A percentile compares a stretch with the other conserved stretches of the same genome.
phyloP scores from a whole-genome alignment of 1,140 invertebrate genomes.

The Drepana arcuata region DNA sequence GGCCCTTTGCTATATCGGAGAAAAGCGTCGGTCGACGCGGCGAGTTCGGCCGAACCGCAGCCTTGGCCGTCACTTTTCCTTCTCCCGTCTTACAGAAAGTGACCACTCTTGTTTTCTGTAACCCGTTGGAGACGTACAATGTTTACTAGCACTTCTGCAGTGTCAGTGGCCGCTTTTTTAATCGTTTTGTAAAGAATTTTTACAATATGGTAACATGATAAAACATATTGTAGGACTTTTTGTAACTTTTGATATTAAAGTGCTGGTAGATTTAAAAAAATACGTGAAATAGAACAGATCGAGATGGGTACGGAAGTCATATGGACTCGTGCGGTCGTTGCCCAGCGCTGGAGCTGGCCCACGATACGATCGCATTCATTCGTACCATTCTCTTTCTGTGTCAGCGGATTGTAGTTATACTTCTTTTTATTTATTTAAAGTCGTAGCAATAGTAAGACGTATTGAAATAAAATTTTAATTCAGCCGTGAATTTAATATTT shows the following conservation, averaged over 20 bases:
- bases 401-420: conserved; percentile 62
- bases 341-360: conserved; percentile 17
- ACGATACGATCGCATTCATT: conserved; percentile 53
- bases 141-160: conserved; percentile 54
- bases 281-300: conserved; percentile 36
- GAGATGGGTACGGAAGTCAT: conserved; percentile 58
- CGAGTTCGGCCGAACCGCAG: conserved; percentile 9
- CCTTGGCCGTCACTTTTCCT: conserved; percentile 59
- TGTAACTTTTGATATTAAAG: conserved; percentile 69
- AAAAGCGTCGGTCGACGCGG: conserved; percentile 55
- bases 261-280: conserved; percentile 62
- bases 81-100: conserved; percentile 53
- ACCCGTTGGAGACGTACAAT: conserved; percentile 30
- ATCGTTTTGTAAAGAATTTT: conserved; percentile 57
- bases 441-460: conserved; percentile 61
- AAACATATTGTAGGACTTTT: conserved; percentile 61
- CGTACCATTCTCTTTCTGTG: conserved; percentile 58
- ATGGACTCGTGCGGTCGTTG: conserved; percentile 40
- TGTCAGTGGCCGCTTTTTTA: conserved; percentile 40
- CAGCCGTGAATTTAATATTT: conserved; percentile 29
- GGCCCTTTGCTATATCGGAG: conserved; percentile 38
- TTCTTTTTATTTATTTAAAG: conserved; percentile 66
- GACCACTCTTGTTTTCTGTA: conserved; percentile 62
- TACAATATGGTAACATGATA: conserved; percentile 46
- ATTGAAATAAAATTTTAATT: conserved; percentile 36